A percentile compares a stretch with the other conserved stretches of the same genome.
Conservation (phyloP, 2,113 vertebrate species). For the Corydoras maculifer region DNA sequence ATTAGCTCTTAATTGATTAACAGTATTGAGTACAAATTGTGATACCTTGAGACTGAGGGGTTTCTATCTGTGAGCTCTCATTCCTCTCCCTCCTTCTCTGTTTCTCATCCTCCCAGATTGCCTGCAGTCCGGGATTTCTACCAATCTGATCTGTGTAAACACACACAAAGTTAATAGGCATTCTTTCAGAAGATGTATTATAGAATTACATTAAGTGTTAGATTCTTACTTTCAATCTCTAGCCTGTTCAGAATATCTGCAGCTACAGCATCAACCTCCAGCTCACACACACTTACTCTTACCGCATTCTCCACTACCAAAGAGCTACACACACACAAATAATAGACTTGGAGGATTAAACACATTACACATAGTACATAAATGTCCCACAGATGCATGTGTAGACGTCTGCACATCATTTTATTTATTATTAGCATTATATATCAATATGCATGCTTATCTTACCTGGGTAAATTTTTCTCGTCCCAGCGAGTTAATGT, state of each 20-base stretch:
- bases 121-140: constrained; percentile 89
- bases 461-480: constrained; percentile 84
- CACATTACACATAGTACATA: neutral
- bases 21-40: neutral
- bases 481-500: constrained; percentile 79
- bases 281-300: constrained; percentile 91
- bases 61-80: constrained; percentile 79
- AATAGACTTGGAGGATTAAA: constrained; percentile 5
- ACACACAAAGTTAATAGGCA: constrained; percentile 9
- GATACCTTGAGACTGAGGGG: constrained; percentile 85
- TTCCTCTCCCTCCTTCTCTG: constrained; percentile 82
- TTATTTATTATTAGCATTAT: no score
- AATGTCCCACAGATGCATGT: neutral
- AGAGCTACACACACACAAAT: constrained; percentile 65
- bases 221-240: constrained; percentile 84
- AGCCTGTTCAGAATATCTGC: constrained; percentile 90
- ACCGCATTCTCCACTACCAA: constrained; percentile 79
- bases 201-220: neutral
- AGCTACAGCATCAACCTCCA: constrained; percentile 96
- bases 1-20: neutral
- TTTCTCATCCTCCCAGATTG: constrained; percentile 98
- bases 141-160: constrained; percentile 79
- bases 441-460: neutral
- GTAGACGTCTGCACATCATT: neutral
- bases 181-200: neutral